Conservation (phyloP, 2,888 invertebrate species). For the Opisthograptis luteolata region DNA sequence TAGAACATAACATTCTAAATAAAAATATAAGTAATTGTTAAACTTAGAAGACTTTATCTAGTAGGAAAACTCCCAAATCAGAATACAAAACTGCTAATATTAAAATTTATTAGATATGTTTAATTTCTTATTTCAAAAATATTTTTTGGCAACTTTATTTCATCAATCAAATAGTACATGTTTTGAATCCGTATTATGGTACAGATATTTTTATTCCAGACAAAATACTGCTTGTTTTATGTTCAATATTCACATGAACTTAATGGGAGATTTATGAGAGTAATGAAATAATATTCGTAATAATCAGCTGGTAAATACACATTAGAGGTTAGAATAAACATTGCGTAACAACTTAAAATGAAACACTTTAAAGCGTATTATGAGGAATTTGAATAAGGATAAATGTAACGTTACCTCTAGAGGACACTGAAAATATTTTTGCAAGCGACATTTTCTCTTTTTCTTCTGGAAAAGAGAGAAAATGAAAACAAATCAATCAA, state of each 20-base stretch:
- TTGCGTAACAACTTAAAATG: conserved; percentile 65
- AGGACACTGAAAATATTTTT: conserved; percentile 81
- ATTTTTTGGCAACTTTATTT: too few relatives aligned
- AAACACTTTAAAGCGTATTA: background rate
- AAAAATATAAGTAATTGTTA: too few relatives aligned
- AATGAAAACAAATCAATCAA: conserved; percentile 20
- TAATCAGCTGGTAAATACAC: conserved; percentile 50
- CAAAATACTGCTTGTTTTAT: too few relatives aligned
- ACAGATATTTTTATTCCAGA: too few relatives aligned
- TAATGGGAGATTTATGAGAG: background rate
- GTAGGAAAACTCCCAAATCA: too few relatives aligned
- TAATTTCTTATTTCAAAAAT: too few relatives aligned
- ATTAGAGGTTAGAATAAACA: conserved; percentile 69
- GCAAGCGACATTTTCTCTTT: conserved; percentile 71
- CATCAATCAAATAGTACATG: too few relatives aligned
- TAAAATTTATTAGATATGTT: too few relatives aligned
- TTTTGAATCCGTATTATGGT: too few relatives aligned
- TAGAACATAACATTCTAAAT: too few relatives aligned
- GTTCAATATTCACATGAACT: background rate
- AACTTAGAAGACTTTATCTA: too few relatives aligned
- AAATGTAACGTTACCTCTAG: conserved; percentile 63
- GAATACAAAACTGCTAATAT: too few relatives aligned
- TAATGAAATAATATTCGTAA: background rate
- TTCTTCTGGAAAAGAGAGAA: conserved; percentile 24
- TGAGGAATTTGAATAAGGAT: background rate